Evolutionary conservation across 2,113 vertebrate genomes (phyloP), one percentile per base, ranked within the genome.

Genomic region (Galemys pyrenaicus): DNA sequence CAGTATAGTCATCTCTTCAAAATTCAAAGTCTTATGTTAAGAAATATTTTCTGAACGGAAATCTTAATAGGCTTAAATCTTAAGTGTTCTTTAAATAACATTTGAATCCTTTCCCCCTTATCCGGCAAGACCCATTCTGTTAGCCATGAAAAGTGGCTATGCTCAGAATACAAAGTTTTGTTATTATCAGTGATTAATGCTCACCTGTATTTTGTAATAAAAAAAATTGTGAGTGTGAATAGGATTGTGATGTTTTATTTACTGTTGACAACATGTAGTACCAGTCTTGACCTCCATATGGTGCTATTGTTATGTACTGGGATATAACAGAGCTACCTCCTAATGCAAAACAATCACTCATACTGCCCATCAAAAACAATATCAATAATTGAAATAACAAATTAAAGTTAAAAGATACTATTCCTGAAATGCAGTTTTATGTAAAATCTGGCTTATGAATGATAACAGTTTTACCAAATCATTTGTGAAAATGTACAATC

Each of bases 231-330:
- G 51, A 71, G 35, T 22, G 22, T 6, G 28, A 51, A n/a, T 8
- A 39, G 62, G 20, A 32, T 79, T 71, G 28, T 37, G 44, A n/a
- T 26, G 73, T 82, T 95, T 87, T 30, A 0, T 60, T 46, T 67
- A 35, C 64, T 77, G 32, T 0, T 81, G 51, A 91, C 89, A 70
- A 78, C 81, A 9, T 79, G 96, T 79, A 96, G 86, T 97, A 86
- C 91, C 95, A 90, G 41, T 24, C 30, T 79, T 71, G 74, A 67
- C 97, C 95, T 97, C 91, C 65, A 20, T 3, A 89, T 32, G 97
- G 96, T 41, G 96, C 96, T 97, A 82, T 62, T 83, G 94, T 19
- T 67, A 79, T 89, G 64, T 62, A 13, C 46, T 92, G 92, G 83
- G 20, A 41, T 35, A 22, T 13, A 28, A 44, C 58, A 22, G 49